Evolutionary conservation across 2,113 vertebrate species (phyloP), one percentile per base, ranked within the genome.

Genomic region (Xenus cinereus): DNA sequence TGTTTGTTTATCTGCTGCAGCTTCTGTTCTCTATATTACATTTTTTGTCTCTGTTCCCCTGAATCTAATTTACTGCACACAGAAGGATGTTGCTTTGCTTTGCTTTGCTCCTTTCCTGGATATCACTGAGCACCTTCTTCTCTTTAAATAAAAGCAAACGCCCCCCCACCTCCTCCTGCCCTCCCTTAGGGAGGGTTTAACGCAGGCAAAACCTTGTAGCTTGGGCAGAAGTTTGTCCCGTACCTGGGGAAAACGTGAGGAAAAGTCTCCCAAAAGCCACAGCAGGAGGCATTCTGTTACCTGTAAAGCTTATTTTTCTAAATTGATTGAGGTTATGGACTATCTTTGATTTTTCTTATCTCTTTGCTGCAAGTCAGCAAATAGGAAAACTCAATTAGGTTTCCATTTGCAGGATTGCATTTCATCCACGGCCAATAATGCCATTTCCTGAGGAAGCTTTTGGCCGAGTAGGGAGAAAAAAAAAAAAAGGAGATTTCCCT

Each of bases 1-100:
- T 80, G 68, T 35, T 95, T 86, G 56, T 79, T 96, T 76, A 45
- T 87, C 84, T 78, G 73, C 77, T 69, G 57, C 57, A 76, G 74
- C 84, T 93, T 91, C 91, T 75, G 48, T 72, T 93, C 67, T 45
- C 84, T 30, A 0, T 51, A 26, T 84, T 82, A 48, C 30, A 20
- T 72, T 87, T 63, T 62, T 56, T 57, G 20, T 82, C 59, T 78
- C 74, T 67, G 30, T 20, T 63, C 33, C 18, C 33, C 33, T 87
- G 84, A 28, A 59, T 93, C 59, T 45, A 23, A 46, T 76, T 81
- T 69, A n/a, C 12, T 43, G 41, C 53, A 33, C 28, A 9, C 33
- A 21, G 41, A 22, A 50, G 22, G 66, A 12, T 73, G 92, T 84
- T 57, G 45, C 46, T 88, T 91, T 62, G 30, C 74, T 62, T 62